phyloP scores from a whole-genome alignment of 2,113 vertebrate species.

The Hystrix brachyura region DNA sequence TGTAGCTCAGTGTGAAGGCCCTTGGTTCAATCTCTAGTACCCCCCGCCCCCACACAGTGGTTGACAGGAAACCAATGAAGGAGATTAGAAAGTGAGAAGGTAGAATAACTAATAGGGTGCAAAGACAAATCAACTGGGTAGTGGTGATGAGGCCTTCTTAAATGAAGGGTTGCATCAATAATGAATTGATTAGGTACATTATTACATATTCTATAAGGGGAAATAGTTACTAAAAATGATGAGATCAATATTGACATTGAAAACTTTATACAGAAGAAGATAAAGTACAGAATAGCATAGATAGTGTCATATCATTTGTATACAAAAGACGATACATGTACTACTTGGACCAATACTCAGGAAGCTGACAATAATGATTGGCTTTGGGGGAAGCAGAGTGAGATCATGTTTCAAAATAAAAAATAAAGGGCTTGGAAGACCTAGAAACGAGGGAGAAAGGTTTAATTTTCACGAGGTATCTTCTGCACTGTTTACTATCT shows the following conservation, averaged over 20 bases:
- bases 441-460: background rate
- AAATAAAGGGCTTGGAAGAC: background rate
- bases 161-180: background rate
- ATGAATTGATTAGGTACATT: background rate
- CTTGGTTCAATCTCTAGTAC: background rate
- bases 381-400: background rate
- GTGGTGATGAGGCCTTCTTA: background rate
- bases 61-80: slow-evolving; percentile 35
- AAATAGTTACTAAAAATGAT: slow-evolving; percentile 43
- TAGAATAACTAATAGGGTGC: background rate
- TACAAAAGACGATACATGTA: background rate
- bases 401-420: background rate
- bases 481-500: background rate
- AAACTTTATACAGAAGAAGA: background rate
- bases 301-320: background rate
- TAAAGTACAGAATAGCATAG: background rate
- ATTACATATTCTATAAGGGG: background rate
- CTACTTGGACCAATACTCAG: background rate
- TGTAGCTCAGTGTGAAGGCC: background rate
- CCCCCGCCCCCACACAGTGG: background rate
- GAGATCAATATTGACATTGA: background rate
- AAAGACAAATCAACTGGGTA: background rate
- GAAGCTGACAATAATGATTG: background rate
- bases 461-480: slow-evolving; percentile 9
- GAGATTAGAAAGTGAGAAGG: background rate